Evolutionary conservation across 2,888 invertebrate genomes (phyloP).

Genomic region (Epinotia brunnichana): DNA sequence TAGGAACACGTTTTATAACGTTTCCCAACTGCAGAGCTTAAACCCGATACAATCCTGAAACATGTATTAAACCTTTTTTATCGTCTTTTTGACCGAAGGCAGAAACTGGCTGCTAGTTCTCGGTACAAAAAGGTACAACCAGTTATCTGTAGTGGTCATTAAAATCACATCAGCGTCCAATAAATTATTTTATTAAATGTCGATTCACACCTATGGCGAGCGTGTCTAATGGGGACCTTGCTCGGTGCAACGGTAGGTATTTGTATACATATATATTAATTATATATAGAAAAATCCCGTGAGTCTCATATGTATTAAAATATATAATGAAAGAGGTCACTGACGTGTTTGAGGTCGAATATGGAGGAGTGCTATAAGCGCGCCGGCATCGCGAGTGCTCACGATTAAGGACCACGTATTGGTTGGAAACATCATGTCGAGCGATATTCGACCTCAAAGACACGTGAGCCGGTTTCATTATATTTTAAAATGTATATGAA

Average conservation of each 20-base stretch:
- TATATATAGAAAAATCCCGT: no score
- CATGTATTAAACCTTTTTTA: neutral
- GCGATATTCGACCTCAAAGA: no score
- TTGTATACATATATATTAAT: neutral
- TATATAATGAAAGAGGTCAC: no score
- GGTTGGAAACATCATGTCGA: no score
- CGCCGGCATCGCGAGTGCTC: no score
- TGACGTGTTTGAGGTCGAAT: no score
- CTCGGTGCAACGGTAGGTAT: constrained; percentile 47
- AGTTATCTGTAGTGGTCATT: constrained; percentile 61
- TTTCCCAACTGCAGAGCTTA: neutral
- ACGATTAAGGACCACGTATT: no score
- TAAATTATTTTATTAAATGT: constrained; percentile 81
- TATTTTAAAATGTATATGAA: no score
- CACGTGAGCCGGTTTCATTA: no score
- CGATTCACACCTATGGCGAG: constrained; percentile 77
- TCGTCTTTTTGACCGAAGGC: neutral
- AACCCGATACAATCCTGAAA: constrained; percentile 9
- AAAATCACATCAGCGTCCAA: constrained; percentile 76
- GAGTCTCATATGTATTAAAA: no score
- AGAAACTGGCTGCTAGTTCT: neutral
- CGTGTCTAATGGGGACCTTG: constrained; percentile 63
- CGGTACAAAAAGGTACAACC: constrained; percentile 11
- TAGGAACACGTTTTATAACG: no score
- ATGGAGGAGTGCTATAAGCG: no score